These are phyloP conservation scores for Ruditapes philippinarum DNA, from an alignment of 1,140 invertebrate species.

Conservation along the genomic window DNA sequence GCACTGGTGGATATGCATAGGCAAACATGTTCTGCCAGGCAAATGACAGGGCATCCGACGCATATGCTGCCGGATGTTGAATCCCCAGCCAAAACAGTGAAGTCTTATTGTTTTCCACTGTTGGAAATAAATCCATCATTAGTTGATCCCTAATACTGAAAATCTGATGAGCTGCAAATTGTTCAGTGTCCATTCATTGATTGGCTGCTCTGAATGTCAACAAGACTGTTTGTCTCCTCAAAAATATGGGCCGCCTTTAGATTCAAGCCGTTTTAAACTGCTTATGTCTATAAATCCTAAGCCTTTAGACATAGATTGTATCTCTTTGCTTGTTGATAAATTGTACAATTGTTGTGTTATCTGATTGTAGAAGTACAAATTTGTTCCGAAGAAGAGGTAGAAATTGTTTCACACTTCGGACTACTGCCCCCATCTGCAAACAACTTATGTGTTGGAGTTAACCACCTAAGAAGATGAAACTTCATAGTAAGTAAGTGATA, in stretches of 20 bases:
- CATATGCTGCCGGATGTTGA: constrained; percentile 47
- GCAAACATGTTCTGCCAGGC: constrained; percentile 54
- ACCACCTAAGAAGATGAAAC: not conserved
- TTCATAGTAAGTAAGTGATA: not conserved
- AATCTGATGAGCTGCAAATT: constrained; percentile 22
- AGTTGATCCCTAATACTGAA: constrained; percentile 51
- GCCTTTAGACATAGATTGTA: not conserved
- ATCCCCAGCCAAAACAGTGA: constrained; percentile 61
- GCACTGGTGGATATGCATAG: constrained; percentile 51
- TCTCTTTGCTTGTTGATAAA: constrained; percentile 56
- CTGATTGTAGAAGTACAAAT: constrained; percentile 55
- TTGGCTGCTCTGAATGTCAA: not conserved
- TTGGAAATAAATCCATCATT: constrained; percentile 66
- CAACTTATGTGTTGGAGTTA: constrained; percentile 52
- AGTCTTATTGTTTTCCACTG: constrained; percentile 51
- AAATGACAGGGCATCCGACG: constrained; percentile 65
- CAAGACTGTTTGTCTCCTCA: not conserved
- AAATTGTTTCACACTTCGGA: constrained; percentile 57
- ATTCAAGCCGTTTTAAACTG: not conserved
- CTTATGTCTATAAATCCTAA: constrained; percentile 15
- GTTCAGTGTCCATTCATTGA: constrained; percentile 57
- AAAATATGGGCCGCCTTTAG: not conserved
- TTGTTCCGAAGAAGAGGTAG: constrained; percentile 5
- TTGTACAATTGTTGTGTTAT: constrained; percentile 55
- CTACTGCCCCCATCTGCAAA: constrained; percentile 63